A percentile compares a stretch with the other conserved stretches of the same genome.
These are phyloP conservation scores for Blomia tropicalis DNA, from an alignment of 2,888 invertebrate species.

Conservation along the genomic window DNA sequence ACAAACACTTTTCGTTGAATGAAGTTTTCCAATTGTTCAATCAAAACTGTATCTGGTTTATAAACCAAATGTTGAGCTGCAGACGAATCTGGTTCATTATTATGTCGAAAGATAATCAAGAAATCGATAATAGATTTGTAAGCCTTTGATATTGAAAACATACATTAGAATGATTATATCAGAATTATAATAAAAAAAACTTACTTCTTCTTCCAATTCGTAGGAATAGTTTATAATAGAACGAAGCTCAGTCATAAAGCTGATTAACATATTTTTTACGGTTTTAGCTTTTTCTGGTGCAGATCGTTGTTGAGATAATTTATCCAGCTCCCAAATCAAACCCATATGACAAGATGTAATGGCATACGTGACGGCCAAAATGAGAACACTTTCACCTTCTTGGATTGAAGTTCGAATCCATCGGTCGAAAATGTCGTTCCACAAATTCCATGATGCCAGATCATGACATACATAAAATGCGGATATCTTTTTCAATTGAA, in stretches of 20 bases:
- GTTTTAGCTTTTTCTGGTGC: constrained; percentile 33
- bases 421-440: constrained; percentile 53
- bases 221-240: constrained; percentile 51
- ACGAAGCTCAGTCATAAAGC: constrained; percentile 57
- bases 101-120: constrained; percentile 77
- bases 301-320: background rate
- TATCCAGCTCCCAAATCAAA: constrained; percentile 24
- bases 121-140: constrained; percentile 90
- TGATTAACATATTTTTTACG: constrained; percentile 51
- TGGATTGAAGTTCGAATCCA: constrained; percentile 44
- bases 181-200: constrained; percentile 26
- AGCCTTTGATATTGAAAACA: constrained; percentile 43
- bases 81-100: constrained; percentile 42
- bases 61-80: constrained; percentile 48
- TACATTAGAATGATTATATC: constrained; percentile 7
- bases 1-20: constrained; percentile 85
- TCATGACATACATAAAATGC: constrained; percentile 59
- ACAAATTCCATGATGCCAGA: constrained; percentile 78
- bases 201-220: constrained; percentile 55
- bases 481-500: constrained; percentile 23
- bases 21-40: constrained; percentile 68
- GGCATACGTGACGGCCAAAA: constrained; percentile 54
- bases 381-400: constrained; percentile 36
- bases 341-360: constrained; percentile 47
- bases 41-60: constrained; percentile 60